phyloP scores from a whole-genome alignment of 2,113 vertebrate species.

The Aegotheles bennettii region DNA sequence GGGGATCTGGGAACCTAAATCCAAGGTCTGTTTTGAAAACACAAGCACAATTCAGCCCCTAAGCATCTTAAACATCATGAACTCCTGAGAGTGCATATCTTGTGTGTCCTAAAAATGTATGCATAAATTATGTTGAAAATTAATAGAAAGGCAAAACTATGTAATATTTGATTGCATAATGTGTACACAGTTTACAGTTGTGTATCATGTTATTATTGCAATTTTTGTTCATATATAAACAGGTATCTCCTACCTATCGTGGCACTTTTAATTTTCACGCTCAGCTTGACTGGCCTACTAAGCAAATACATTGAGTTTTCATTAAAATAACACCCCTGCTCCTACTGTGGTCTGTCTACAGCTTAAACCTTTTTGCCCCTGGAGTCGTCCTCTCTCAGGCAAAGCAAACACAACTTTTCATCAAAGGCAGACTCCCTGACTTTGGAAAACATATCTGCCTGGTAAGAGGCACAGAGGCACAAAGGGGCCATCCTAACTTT shows the following conservation, averaged over 20 bases:
- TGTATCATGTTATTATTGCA: neutral
- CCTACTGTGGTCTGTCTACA: neutral
- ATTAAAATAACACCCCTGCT: neutral
- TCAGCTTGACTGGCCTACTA: neutral
- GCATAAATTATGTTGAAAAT: neutral
- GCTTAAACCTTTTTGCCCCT: neutral
- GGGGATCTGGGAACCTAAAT: neutral
- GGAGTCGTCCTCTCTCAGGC: neutral
- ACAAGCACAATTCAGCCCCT: neutral
- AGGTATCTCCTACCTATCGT: neutral
- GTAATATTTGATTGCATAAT: neutral
- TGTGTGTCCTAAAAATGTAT: neutral
- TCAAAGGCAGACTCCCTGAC: accelerated
- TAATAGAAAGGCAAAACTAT: neutral
- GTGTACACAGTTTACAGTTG: neutral
- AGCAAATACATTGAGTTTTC: neutral
- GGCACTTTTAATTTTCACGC: neutral
- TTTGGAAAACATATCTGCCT: neutral
- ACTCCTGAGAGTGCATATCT: neutral
- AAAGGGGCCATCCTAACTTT: neutral
- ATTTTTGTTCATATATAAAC: neutral
- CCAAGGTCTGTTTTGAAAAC: neutral
- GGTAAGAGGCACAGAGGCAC: neutral
- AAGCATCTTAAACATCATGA: neutral
- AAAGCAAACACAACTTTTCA: neutral